A percentile compares a stretch with the other conserved stretches of the same genome.
Evolutionary conservation across 2,888 invertebrate species (phyloP).

Genomic region (Pseudococcus viburni): DNA sequence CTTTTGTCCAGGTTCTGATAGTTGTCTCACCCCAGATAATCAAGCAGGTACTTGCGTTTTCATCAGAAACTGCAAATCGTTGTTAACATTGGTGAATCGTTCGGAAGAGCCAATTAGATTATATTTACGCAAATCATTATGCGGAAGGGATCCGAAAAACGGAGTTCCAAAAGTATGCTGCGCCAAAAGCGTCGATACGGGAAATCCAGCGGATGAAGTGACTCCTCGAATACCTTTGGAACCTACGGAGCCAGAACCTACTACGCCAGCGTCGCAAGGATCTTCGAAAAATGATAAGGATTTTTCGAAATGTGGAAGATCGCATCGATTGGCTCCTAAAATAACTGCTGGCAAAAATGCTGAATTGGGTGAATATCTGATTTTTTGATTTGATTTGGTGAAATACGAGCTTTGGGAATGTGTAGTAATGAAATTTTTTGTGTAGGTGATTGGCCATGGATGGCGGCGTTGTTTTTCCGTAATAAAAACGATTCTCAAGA

Average conservation of each 20-base stretch:
- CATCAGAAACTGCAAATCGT: slow-evolving; percentile 73
- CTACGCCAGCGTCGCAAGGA: not conserved
- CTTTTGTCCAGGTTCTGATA: not conserved
- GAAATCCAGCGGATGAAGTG: not conserved
- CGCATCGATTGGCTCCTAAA: not conserved
- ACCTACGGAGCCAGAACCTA: not conserved
- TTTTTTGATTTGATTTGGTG: not conserved
- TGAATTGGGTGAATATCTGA: not conserved
- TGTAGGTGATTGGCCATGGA: slow-evolving; percentile 64
- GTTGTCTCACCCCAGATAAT: slow-evolving; percentile 74
- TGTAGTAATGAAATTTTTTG: no score
- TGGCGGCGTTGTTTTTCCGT: slow-evolving; percentile 19
- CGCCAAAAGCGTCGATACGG: not conserved
- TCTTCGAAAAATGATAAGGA: not conserved
- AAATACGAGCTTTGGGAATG: not conserved
- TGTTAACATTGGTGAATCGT: slow-evolving; percentile 73
- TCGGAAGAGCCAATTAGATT: not conserved
- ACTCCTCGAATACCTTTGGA: slow-evolving; percentile 11
- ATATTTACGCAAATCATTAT: not conserved
- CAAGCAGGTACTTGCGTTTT: slow-evolving; percentile 74
- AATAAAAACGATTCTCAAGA: not conserved
- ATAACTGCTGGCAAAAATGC: slow-evolving; percentile 28
- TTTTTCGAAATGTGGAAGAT: not conserved
- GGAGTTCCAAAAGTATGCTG: not conserved
- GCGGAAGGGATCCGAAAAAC: slow-evolving; percentile 12